phyloP scores from a whole-genome alignment of 2,113 vertebrate species.

The Limnothrissa miodon region DNA sequence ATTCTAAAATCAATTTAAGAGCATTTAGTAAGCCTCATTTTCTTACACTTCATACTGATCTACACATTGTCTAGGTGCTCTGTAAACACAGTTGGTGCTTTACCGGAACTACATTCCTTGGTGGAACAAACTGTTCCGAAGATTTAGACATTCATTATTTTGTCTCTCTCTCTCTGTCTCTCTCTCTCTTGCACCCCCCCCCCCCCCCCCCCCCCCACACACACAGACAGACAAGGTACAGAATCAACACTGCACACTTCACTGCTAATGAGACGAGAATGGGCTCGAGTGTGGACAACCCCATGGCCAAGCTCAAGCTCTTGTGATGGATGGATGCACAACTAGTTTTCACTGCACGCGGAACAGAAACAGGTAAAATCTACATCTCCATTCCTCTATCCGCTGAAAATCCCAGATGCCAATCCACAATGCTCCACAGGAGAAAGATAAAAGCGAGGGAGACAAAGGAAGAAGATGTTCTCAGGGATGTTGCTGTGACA shows the following conservation, averaged over 20 bases:
- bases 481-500: not conserved
- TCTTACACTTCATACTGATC: too few species aligned
- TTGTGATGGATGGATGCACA: slow-evolving; percentile 28
- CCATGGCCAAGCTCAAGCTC: slow-evolving; percentile 16
- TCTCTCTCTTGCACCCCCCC: not conserved
- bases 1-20: not conserved
- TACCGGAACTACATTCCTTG: not conserved
- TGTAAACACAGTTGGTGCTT: not conserved
- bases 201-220: not conserved
- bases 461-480: not conserved
- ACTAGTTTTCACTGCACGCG: not conserved
- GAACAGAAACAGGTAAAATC: not conserved
- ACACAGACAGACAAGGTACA: not conserved
- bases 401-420: not conserved
- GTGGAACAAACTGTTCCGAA: not conserved
- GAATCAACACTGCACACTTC: slow-evolving; percentile 15
- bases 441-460: not conserved
- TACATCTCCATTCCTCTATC: not conserved
- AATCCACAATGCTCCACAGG: not conserved
- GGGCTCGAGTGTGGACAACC: slow-evolving; percentile 3
- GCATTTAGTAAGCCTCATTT: not conserved
- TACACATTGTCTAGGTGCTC: not conserved
- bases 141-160: slow-evolving; percentile 1
- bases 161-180: not conserved
- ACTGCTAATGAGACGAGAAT: slow-evolving; percentile 12